A percentile compares a stretch with the other conserved stretches of the same genome.
phyloP scores from a whole-genome alignment of 2,888 invertebrate species.

The Holacanthella duospinosa region DNA sequence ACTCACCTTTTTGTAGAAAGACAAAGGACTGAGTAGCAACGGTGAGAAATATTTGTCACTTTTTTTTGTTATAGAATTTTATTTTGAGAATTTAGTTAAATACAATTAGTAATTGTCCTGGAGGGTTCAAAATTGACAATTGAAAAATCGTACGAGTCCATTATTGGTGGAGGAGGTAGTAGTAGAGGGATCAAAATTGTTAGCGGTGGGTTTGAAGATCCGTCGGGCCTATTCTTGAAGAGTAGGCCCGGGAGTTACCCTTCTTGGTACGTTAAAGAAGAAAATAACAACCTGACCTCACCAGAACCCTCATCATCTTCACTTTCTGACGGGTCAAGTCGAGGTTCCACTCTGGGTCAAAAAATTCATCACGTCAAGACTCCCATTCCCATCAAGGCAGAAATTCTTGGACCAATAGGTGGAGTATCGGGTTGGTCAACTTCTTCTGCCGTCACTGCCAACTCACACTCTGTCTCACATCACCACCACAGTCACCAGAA shows the following conservation, averaged over 20 bases:
- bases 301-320: background rate
- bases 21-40: too few relatives aligned
- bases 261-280: background rate
- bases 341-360: conserved; percentile 11
- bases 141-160: background rate
- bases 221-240: background rate
- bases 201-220: background rate
- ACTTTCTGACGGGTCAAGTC: background rate
- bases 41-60: too few relatives aligned
- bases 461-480: background rate
- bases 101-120: too few relatives aligned
- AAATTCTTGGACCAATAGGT: conserved; percentile 4
- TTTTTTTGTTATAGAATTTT: too few relatives aligned
- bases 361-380: conserved; percentile 25
- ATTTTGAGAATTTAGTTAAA: background rate
- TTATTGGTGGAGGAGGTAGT: too few relatives aligned
- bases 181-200: too few relatives aligned
- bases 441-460: background rate
- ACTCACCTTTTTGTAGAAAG: too few relatives aligned
- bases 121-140: background rate
- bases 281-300: background rate
- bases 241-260: background rate
- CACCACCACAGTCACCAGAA: background rate
- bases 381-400: conserved; percentile 32
- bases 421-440: background rate